Percentiles rank a stretch among this genome's conserved stretches.
Evolutionary conservation across 2,797 vertebrate genomes (phyloP).

Genomic region (Pseudopleuronectes americanus): DNA sequence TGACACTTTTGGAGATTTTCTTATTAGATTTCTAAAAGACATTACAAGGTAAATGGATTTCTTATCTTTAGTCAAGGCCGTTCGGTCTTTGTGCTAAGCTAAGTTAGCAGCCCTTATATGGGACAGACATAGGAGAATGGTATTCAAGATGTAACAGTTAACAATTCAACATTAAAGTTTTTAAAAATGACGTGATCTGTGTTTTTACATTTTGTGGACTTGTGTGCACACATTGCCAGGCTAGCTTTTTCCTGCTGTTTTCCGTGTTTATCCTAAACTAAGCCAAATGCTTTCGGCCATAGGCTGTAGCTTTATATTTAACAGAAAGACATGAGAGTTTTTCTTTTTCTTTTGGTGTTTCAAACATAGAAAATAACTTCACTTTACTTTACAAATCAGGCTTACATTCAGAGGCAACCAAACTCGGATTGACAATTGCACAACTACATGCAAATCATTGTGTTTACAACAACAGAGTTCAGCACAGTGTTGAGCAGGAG

Average conservation of each 20-base stretch:
- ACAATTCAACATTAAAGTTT: too few relatives aligned
- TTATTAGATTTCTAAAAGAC: too few relatives aligned
- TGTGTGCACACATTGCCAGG: too few relatives aligned
- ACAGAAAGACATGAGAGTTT: neutral
- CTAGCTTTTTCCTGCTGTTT: too few relatives aligned
- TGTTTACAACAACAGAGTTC: constrained; percentile 28
- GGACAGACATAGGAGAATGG: too few relatives aligned
- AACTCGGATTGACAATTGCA: constrained; percentile 44
- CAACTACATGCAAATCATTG: constrained; percentile 28
- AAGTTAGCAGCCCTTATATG: too few relatives aligned
- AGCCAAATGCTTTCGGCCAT: too few relatives aligned
- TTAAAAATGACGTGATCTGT: too few relatives aligned
- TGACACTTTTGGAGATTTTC: neutral
- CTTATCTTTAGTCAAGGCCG: neutral
- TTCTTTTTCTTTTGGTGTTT: neutral
- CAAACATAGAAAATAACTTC: neutral
- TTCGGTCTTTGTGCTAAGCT: neutral
- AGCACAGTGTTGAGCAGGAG: constrained; percentile 10
- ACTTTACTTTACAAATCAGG: constrained; percentile 28
- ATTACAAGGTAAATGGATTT: neutral
- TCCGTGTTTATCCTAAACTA: too few relatives aligned
- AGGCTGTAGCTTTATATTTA: too few relatives aligned
- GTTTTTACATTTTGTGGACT: too few relatives aligned
- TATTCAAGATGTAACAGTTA: too few relatives aligned
- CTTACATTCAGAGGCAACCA: constrained; percentile 38